Evolutionary conservation across 2,888 invertebrate species (phyloP), one percentile per base, ranked within the genome.

Genomic region (Neocrepidodera transversa): DNA sequence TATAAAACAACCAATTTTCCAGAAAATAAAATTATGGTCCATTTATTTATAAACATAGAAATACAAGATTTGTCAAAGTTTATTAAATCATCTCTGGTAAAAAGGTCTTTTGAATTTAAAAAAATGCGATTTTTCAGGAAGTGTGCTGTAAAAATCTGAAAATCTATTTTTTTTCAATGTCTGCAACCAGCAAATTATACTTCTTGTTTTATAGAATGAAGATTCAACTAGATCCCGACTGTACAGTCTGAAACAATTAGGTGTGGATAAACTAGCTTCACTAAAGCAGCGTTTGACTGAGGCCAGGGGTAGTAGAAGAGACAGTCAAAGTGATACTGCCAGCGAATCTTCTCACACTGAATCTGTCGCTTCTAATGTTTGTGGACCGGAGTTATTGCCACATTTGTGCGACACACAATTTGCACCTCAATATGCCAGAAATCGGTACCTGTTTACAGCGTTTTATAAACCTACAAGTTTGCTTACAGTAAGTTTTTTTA

Each of bases 261-360:
- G 88, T n/a, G 86, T 87, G 0, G 88, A 88, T 67, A 89, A 87
- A 73, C 77, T 89, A 36, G 84, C 85, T 17, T 84, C 83, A 36
- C 79, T 88, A n/a, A 86, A 84, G 70, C 86, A 86, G 75, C 85
- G 85, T 62, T 75, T 88, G 26, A 83, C 85, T 5, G 85, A 85
- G 69, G 81, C 80, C 4, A 80, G 82, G 65, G 67, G 66, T 5
- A 61, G 65, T 6, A 66, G 76, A 40, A 70, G 76, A 48, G 78
- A 79, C 59, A 78, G 76, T 59, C 75, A 76, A 61, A 79, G 76
- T 62, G 78, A 79, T 56, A 73, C 74, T 35, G 66, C 77, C 13
- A 76, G 76, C 58, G 78, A 78, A 64, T 76, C 75, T 3, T 76
- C 76, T n/a, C 70, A 71, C 52, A 67, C 69, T 3, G 70, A 71